Evolutionary conservation across 2,888 invertebrate genomes (phyloP), one percentile per base, ranked within the genome.

Genomic region (Drosophila helvetica): DNA sequence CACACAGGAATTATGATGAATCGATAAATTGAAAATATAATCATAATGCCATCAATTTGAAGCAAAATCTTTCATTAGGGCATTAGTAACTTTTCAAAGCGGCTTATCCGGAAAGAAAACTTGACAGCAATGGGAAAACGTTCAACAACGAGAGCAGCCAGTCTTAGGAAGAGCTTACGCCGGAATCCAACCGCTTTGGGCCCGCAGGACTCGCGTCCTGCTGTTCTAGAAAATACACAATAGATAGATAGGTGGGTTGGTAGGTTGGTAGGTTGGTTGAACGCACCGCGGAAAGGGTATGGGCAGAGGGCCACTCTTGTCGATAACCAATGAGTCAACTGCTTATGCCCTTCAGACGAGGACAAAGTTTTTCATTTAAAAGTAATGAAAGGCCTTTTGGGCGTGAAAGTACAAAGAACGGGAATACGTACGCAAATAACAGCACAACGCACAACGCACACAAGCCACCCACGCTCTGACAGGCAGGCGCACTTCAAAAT

Each of bases 31-130:
- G 18, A 18, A 18, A 46, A 38, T 38, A n/a, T n/a, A 38, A 38
- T 38, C 38, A 38, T 54, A 62, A 60, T 63, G 60, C 45, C 47
- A 58, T 68, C 69, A 68, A 61, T 51, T 56, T 53, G 51, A 27
- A 38, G 64, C 51, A 12, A 43, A 74, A 71, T 75, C 66, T 84
- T 68, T 72, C 72, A 70, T 79, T 72, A 65, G 17, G 65, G 79
- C 73, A 79, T 81, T 81, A 74, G 62, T 75, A 85, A 84, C 74
- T 75, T 66, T 74, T 30, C 27, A 75, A 82, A 88, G 77, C 73
- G 65, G 86, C 86, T 88, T 83, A 82, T 57, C 74, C 69, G 74
- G 72, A 70, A 22, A 82, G 72, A 70, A 22, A 82, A 79, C 78
- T 81, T 79, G 69, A 51, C 38, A 55, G 78, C 69, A 84, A 72